A percentile compares a stretch with the other conserved stretches of the same genome.
Evolutionary conservation across 1,140 invertebrate species (phyloP).

Genomic region (Drosophila aff.): DNA sequence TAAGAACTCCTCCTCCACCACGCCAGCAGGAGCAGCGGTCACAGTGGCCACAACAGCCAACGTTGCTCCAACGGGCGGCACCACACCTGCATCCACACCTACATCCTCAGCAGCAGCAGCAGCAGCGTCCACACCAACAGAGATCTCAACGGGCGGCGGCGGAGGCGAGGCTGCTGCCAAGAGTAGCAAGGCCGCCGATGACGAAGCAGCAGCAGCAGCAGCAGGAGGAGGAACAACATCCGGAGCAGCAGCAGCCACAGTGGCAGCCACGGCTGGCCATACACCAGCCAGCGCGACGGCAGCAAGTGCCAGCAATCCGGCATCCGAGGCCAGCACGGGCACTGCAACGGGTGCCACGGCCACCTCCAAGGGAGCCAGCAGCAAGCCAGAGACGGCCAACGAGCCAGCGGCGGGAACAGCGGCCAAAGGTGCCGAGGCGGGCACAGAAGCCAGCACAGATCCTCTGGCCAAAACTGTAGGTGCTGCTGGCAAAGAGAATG

Average conservation of each 20-base stretch:
- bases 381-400: conserved; percentile 31
- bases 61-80: conserved; percentile 16
- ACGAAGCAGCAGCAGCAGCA: conserved; percentile 16
- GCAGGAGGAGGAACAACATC: not conserved
- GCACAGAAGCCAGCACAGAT: conserved; percentile 16
- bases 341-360: conserved; percentile 13
- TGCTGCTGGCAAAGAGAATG: conserved; percentile 22
- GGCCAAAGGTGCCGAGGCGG: conserved; percentile 33
- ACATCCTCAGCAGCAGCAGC: not conserved
- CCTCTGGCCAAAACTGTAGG: conserved; percentile 24
- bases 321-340: conserved; percentile 11
- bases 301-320: conserved; percentile 1
- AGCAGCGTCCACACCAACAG: conserved; percentile 25
- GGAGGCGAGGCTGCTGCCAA: conserved; percentile 24
- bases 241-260: conserved; percentile 15
- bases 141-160: conserved; percentile 58
- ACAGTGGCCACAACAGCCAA: not conserved
- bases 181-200: conserved; percentile 38
- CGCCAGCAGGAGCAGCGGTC: conserved; percentile 22
- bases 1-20: conserved; percentile 24
- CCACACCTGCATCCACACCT: not conserved
- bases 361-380: conserved; percentile 16
- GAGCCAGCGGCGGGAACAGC: conserved; percentile 14
- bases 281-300: conserved; percentile 16
- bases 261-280: conserved; percentile 6